Evolutionary conservation across 2,888 invertebrate genomes (phyloP).

Genomic region (Hetaerina titia): DNA sequence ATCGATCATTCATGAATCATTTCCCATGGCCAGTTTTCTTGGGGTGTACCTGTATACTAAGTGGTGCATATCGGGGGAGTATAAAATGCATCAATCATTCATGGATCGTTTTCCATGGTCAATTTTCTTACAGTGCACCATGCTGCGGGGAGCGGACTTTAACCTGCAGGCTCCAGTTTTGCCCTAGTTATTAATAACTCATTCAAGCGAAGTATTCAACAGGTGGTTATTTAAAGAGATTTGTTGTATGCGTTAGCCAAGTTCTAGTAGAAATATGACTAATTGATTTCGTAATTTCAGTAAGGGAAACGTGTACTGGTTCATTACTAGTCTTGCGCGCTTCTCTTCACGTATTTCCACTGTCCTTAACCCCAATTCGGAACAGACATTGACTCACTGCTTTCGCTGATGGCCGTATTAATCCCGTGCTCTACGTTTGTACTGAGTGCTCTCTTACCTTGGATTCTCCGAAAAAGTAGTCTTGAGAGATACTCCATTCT

Average conservation of each 20-base stretch:
- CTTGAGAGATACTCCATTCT: no score
- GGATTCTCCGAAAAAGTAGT: no score
- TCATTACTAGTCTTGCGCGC: not conserved
- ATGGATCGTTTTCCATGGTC: no score
- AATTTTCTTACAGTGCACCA: no score
- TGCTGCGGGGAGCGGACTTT: not conserved
- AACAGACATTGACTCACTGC: not conserved
- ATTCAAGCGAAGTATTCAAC: not conserved
- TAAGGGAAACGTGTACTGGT: not conserved
- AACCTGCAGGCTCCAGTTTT: not conserved
- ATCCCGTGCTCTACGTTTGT: not conserved
- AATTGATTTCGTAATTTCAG: not conserved
- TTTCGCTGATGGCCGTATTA: not conserved
- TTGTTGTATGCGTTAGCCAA: not conserved
- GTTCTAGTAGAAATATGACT: not conserved
- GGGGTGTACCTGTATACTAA: no score
- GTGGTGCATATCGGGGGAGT: no score
- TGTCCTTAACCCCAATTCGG: not conserved
- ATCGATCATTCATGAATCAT: no score
- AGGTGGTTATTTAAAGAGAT: not conserved
- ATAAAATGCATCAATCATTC: no score
- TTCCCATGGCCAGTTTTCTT: no score
- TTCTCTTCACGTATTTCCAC: not conserved
- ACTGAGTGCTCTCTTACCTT: not conserved
- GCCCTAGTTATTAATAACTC: not conserved